These are phyloP conservation scores for Neolamprologus hecqui DNA, from an alignment of 2,113 vertebrate species.

Conservation along the genomic window DNA sequence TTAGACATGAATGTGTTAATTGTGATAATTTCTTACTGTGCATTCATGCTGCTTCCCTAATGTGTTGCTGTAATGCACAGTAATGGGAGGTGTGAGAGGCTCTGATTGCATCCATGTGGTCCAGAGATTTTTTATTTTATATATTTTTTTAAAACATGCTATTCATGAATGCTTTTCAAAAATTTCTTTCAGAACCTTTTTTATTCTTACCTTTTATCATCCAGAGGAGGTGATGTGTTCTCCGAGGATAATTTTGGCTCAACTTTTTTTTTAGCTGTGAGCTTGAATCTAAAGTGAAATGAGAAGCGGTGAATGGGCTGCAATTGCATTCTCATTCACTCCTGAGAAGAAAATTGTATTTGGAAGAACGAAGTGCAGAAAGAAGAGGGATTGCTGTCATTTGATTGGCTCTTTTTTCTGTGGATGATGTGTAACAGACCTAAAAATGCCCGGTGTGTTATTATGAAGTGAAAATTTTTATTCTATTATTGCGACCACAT, in stretches of 20 bases:
- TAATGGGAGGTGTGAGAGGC: background rate
- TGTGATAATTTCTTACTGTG: background rate
- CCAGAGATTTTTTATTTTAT: background rate
- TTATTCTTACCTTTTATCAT: background rate
- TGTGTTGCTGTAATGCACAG: background rate
- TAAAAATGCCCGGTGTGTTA: background rate
- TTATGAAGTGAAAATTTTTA: background rate
- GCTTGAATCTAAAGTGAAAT: background rate
- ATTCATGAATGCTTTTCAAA: background rate
- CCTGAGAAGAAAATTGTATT: background rate
- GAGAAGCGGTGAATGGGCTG: background rate
- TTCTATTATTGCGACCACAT: background rate
- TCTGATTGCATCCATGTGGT: background rate
- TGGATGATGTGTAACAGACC: background rate
- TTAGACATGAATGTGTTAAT: conserved; percentile 1
- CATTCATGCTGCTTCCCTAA: background rate
- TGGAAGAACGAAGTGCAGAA: background rate
- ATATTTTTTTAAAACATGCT: background rate
- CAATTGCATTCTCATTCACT: background rate
- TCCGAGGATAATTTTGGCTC: background rate
- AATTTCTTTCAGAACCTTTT: background rate
- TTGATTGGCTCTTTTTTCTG: background rate
- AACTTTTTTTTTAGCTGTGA: background rate
- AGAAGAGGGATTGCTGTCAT: background rate
- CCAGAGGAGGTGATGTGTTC: background rate